phyloP scores from a whole-genome alignment of 2,797 vertebrate genomes.

The Anomalospiza imberbis region DNA sequence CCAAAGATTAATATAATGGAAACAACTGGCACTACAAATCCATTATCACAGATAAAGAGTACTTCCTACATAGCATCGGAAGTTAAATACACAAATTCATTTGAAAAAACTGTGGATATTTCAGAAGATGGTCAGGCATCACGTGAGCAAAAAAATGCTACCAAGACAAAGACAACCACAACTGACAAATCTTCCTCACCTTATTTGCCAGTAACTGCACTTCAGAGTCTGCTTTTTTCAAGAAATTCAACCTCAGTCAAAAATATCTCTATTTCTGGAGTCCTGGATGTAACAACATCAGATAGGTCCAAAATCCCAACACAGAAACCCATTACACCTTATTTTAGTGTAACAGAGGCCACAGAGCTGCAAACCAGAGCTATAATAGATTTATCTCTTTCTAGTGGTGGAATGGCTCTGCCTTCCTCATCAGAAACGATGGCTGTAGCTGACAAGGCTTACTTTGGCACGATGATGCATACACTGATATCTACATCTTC shows the following conservation, averaged over 20 bases:
- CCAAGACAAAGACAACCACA: not conserved
- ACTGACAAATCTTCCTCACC: not conserved
- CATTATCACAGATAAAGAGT: constrained; percentile 6
- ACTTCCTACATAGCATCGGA: constrained; percentile 25
- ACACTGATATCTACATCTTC: constrained; percentile 27
- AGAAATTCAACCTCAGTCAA: constrained; percentile 15
- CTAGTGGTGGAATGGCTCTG: not conserved
- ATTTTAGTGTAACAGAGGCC: constrained; percentile 31
- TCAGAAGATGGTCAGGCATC: not conserved
- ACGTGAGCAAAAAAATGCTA: not conserved
- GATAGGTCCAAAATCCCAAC: not conserved
- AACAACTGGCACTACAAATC: not conserved
- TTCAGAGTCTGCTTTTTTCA: not conserved
- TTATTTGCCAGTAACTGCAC: not conserved
- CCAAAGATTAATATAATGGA: not conserved
- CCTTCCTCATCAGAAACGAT: not conserved
- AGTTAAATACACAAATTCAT: constrained; percentile 27
- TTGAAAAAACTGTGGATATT: not conserved
- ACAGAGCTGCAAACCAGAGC: constrained; percentile 16
- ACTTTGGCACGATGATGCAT: constrained; percentile 50
- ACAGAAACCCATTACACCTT: not conserved
- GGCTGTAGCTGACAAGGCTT: constrained; percentile 29
- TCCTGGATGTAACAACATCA: not conserved
- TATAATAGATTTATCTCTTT: not conserved
- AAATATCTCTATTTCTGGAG: not conserved